Conservation (phyloP, 2,888 invertebrate species). For the Stratiomys singularior region DNA sequence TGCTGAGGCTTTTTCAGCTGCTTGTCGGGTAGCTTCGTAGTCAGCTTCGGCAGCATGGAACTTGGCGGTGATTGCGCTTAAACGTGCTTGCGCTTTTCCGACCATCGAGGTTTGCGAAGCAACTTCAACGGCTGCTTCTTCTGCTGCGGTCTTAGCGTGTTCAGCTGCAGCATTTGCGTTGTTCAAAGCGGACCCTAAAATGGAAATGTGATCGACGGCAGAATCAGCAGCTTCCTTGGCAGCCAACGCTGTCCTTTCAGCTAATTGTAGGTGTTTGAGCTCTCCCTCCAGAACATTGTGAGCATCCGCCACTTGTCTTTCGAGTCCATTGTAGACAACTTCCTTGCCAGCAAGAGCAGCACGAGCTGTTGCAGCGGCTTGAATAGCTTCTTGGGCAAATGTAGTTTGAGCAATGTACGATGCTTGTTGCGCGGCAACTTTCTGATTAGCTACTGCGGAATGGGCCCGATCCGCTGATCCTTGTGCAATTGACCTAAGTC, state of each 20-base stretch:
- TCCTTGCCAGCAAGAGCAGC: constrained; percentile 76
- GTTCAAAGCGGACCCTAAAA: constrained; percentile 76
- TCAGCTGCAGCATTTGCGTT: constrained; percentile 73
- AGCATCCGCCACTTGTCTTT: constrained; percentile 80
- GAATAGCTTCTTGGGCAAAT: constrained; percentile 79
- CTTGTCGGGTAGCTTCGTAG: constrained; percentile 75
- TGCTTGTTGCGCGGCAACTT: constrained; percentile 81
- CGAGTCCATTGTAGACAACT: constrained; percentile 74
- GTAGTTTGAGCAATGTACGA: constrained; percentile 83
- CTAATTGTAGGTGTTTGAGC: constrained; percentile 76
- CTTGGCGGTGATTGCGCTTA: constrained; percentile 73
- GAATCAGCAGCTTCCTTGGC: constrained; percentile 75
- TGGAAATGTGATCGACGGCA: constrained; percentile 73
- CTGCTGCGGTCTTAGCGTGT: constrained; percentile 75
- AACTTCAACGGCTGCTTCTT: constrained; percentile 76
- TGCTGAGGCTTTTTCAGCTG: constrained; percentile 73
- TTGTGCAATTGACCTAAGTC: constrained; percentile 77
- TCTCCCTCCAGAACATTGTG: constrained; percentile 75
- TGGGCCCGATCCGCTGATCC: constrained; percentile 82
- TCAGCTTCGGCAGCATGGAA: constrained; percentile 74
- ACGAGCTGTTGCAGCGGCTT: constrained; percentile 76
- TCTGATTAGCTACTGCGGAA: constrained; percentile 78
- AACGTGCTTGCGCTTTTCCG: constrained; percentile 74
- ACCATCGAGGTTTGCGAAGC: constrained; percentile 81
- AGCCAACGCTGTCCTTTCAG: constrained; percentile 74